Base-by-base conservation (phyloP, 2,113 vertebrate species). In the Pantherophis guttatus region DNA sequence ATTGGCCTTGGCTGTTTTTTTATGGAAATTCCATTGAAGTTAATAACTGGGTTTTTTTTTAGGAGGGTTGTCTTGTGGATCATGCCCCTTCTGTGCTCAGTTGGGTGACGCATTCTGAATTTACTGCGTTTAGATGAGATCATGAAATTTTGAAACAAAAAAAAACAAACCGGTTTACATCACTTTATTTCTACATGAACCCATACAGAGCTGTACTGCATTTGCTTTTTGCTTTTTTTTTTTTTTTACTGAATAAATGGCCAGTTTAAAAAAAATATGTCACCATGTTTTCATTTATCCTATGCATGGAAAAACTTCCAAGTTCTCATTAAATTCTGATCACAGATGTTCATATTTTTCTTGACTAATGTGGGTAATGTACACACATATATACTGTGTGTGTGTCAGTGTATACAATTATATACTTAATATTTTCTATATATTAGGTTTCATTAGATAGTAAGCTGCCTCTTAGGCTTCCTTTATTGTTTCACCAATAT, bases 61-160 rank as follows among this genome's bases (percentile, higher is more conserved):
- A 50, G 55, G 44, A 59, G 39, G 26, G 11, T 39, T 48, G 21
- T 91, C 54, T 91, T 24, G n/a, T 44, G 54, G 54, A 21, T 50
- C 33, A 39, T 50, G 39, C 5, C 87, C 59, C 33, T 4, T 75
- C 39, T 21, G 13, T 13, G 5, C 54, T 58, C 17, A 85, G 24
- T 88, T 88, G 13, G 57, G 55, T 33, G 75, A 81, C 17, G 19
- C 29, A 12, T 11, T 29, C 33, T 29, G 55, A 29, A 62, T n/a
- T n/a, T n/a, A 90, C 24, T n/a, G 19, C 44, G 75, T 92, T 55
- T 88, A 24, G 86, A 93, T n/a, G 92, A 54, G 86, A 87, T 10
- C 75, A 81, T 44, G 17, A 86, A 29, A 13, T 4, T 62, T 33
- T 65, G 10, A 39, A 93, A 85, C 26, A 33, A 24, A 48, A 52